A percentile compares a stretch with the other conserved stretches of the same genome.
Evolutionary conservation across 2,888 invertebrate species (phyloP).

Genomic region (Polyommatus iphigenia): DNA sequence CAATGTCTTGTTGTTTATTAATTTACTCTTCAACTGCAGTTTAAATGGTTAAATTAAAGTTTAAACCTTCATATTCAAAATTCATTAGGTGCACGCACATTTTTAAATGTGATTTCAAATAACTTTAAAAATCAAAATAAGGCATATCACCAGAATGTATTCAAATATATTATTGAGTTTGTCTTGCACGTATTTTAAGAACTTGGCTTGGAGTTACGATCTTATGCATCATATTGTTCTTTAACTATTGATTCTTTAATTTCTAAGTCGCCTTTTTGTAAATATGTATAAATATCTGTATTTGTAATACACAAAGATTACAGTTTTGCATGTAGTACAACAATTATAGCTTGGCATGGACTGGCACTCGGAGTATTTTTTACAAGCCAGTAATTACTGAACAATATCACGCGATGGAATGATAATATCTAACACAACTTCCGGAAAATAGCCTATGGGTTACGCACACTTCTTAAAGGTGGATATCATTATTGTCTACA

Average conservation of each 20-base stretch:
- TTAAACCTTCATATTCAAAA: no score
- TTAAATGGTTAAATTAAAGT: no score
- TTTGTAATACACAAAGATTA: slow-evolving; percentile 34
- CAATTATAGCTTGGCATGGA: slow-evolving; percentile 33
- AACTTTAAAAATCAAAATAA: no score
- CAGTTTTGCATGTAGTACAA: slow-evolving; percentile 37
- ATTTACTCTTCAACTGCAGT: no score
- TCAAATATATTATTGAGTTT: no score
- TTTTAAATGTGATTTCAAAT: no score
- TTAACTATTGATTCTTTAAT: neutral
- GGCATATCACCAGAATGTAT: no score
- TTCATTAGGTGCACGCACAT: no score
- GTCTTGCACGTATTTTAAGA: no score
- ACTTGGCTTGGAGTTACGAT: no score
- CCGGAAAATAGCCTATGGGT: neutral
- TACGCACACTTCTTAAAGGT: neutral
- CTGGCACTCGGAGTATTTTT: slow-evolving; percentile 34
- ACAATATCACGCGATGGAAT: slow-evolving; percentile 38
- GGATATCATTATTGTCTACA: neutral
- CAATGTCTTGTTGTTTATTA: no score
- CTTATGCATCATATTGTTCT: neutral
- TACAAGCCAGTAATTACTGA: slow-evolving; percentile 38
- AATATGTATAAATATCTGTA: neutral
- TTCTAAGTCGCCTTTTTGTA: neutral
- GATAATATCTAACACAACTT: slow-evolving; percentile 29